phyloP scores from a whole-genome alignment of 2,888 invertebrate species.

The Strigamia transsilvanica region DNA sequence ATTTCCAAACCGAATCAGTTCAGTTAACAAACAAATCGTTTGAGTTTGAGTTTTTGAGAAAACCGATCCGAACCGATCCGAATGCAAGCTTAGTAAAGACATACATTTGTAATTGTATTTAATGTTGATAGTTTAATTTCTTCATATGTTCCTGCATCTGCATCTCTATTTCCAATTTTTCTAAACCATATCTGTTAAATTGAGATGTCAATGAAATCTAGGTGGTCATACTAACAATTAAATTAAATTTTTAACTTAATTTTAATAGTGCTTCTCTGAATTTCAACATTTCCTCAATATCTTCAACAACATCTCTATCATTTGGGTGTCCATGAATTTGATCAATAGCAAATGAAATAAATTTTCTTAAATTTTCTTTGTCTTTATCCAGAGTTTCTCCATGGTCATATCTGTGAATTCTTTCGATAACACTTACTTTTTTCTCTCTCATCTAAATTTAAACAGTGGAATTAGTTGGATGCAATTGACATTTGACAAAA shows the following conservation, averaged over 20 bases:
- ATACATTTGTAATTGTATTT: not conserved
- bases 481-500: not conserved
- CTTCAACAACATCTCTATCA: not conserved
- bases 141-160: not conserved
- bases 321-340: not conserved
- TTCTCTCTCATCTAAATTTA: not conserved
- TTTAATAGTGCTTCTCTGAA: not conserved
- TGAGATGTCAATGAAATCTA: not conserved
- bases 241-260: not conserved
- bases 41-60: too few relatives aligned
- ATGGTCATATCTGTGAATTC: conserved; percentile 3
- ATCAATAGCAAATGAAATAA: not conserved
- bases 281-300: conserved; percentile 1
- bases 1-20: too few relatives aligned
- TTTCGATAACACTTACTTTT: not conserved
- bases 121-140: not conserved
- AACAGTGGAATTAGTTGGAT: not conserved
- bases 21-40: too few relatives aligned
- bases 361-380: not conserved
- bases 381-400: not conserved
- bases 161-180: not conserved
- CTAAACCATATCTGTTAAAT: not conserved
- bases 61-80: too few relatives aligned
- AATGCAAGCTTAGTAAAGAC: not conserved
- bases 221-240: not conserved